Percentiles rank a stretch among this genome's conserved stretches.
These are phyloP conservation scores for Adineta ricciae DNA, from an alignment of 2,888 invertebrate genomes.

Conservation along the genomic window DNA sequence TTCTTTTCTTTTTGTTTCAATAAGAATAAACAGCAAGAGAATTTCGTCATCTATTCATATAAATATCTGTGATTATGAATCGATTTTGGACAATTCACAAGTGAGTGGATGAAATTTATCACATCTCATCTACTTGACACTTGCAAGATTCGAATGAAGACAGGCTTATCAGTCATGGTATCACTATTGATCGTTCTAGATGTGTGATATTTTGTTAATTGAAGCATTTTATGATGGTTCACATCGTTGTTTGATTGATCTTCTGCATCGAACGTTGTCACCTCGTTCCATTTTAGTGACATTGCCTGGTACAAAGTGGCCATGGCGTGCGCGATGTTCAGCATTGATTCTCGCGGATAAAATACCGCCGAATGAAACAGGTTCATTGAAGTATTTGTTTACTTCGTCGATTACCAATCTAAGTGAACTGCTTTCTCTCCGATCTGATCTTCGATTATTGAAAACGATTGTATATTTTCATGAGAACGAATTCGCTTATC, in stretches of 20 bases:
- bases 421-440: constrained; percentile 61
- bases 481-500: constrained; percentile 67
- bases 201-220: constrained; percentile 52
- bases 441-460: constrained; percentile 57
- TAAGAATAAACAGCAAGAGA: no score
- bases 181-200: background rate
- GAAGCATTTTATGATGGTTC: constrained; percentile 67
- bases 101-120: no score
- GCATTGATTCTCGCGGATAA: constrained; percentile 58
- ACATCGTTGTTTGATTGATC: constrained; percentile 61
- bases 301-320: constrained; percentile 65
- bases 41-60: no score
- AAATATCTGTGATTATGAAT: no score
- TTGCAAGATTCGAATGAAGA: no score
- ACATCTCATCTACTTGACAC: no score
- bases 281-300: constrained; percentile 50
- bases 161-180: no score
- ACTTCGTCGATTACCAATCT: constrained; percentile 56
- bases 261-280: constrained; percentile 40
- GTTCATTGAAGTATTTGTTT: background rate
- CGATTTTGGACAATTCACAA: no score
- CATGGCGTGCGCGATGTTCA: constrained; percentile 64
- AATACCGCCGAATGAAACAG: constrained; percentile 51
- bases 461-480: constrained; percentile 66
- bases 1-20: no score